These are phyloP conservation scores for Ernsta delagoae DNA, from an alignment of 2,888 invertebrate genomes.

Conservation along the genomic window DNA sequence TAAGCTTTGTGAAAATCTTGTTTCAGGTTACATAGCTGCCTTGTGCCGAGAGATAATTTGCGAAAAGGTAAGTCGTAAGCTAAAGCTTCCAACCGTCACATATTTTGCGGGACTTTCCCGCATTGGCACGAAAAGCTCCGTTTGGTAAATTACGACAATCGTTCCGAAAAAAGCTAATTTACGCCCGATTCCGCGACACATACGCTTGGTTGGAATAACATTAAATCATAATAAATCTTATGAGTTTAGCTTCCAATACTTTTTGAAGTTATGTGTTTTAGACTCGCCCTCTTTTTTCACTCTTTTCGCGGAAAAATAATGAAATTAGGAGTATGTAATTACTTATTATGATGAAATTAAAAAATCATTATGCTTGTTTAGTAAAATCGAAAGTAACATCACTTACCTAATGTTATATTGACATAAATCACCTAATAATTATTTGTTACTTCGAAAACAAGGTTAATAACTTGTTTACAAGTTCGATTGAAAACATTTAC, in stretches of 20 bases:
- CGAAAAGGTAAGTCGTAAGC: conserved; percentile 66
- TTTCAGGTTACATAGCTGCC: conserved; percentile 74
- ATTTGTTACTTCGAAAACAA: no score
- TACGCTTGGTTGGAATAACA: conserved; percentile 8
- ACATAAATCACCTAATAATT: no score
- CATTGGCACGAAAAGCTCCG: conserved; percentile 12
- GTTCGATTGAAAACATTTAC: no score
- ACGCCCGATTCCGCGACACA: conserved; percentile 10
- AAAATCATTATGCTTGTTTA: no score
- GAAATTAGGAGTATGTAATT: not conserved
- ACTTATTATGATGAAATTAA: no score
- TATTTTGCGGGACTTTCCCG: conserved; percentile 21
- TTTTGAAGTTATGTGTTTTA: not conserved
- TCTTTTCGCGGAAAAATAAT: not conserved
- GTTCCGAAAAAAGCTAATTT: conserved; percentile 17
- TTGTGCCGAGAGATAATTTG: conserved; percentile 73
- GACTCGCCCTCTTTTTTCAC: not conserved
- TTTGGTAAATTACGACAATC: conserved; percentile 23
- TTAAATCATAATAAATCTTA: conserved; percentile 6
- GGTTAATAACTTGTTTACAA: no score
- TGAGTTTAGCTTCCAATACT: not conserved
- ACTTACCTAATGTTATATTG: no score
- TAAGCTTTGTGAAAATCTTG: conserved; percentile 62
- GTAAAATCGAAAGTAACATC: no score
- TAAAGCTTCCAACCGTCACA: conserved; percentile 24